Conservation (phyloP, 1,140 invertebrate genomes). For the Bombus picipes region DNA sequence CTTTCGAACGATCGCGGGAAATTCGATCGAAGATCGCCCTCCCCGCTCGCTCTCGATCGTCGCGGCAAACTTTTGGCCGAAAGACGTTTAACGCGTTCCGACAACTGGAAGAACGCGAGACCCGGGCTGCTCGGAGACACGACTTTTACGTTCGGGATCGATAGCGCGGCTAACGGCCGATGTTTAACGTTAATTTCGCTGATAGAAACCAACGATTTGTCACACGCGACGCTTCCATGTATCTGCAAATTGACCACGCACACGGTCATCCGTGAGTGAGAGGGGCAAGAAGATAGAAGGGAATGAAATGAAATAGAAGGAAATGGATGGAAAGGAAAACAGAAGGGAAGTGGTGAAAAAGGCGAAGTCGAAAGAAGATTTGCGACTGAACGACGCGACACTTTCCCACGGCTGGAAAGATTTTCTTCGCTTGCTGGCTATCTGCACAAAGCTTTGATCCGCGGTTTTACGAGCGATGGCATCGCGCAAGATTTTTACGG, state of each 20-base stretch:
- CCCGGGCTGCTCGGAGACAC: neutral
- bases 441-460: neutral
- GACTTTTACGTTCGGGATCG: slow-evolving; percentile 2
- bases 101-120: neutral
- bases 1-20: neutral
- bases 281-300: neutral
- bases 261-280: neutral
- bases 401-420: no score
- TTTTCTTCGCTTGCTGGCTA: neutral
- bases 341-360: neutral
- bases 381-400: no score
- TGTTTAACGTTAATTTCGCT: slow-evolving; percentile 29
- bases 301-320: neutral
- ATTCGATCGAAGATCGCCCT: slow-evolving; percentile 2
- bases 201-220: slow-evolving; percentile 39
- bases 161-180: neutral
- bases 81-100: neutral
- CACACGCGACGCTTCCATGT: slow-evolving; percentile 31
- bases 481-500: neutral
- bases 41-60: neutral
- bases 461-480: neutral
- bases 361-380: neutral
- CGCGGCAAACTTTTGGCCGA: neutral
- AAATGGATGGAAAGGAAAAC: neutral
- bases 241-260: neutral